Percentiles rank a stretch among this genome's conserved stretches.
These are phyloP conservation scores for Microtus agrestis DNA, from an alignment of 2,797 vertebrate genomes.

Conservation along the genomic window DNA sequence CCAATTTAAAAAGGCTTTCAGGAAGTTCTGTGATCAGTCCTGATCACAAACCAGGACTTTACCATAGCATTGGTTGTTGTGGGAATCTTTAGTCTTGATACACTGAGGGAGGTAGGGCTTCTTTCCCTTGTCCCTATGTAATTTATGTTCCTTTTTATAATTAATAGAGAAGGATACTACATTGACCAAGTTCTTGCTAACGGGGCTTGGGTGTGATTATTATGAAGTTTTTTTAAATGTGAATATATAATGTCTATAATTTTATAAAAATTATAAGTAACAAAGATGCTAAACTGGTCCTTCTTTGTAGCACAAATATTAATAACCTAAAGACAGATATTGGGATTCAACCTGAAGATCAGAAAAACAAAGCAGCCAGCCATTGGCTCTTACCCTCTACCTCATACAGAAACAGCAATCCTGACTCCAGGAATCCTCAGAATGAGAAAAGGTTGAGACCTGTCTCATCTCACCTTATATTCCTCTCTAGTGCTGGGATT, in stretches of 20 bases:
- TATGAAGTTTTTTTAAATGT: not conserved
- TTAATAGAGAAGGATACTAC: not conserved
- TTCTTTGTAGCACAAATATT: no score
- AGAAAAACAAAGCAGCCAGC: no score
- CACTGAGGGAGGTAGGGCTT: not conserved
- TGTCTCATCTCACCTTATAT: no score
- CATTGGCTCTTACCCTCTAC: no score
- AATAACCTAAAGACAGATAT: no score
- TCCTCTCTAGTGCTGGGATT: no score
- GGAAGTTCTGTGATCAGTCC: not conserved
- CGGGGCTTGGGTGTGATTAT: not conserved
- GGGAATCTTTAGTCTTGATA: not conserved
- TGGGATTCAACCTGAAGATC: no score
- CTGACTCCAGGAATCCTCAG: no score
- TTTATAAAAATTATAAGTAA: conserved; percentile 1
- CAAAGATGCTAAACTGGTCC: not conserved
- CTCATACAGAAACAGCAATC: no score
- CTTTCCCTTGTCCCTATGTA: not conserved
- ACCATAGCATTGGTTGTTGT: not conserved
- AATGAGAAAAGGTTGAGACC: no score
- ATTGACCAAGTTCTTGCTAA: not conserved
- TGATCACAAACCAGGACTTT: not conserved
- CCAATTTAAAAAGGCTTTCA: not conserved
- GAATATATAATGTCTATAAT: conserved; percentile 1
- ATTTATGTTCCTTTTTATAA: not conserved